These are phyloP conservation scores for Neolamprologus ventralis DNA, from an alignment of 2,113 vertebrate genomes.

Conservation along the genomic window DNA sequence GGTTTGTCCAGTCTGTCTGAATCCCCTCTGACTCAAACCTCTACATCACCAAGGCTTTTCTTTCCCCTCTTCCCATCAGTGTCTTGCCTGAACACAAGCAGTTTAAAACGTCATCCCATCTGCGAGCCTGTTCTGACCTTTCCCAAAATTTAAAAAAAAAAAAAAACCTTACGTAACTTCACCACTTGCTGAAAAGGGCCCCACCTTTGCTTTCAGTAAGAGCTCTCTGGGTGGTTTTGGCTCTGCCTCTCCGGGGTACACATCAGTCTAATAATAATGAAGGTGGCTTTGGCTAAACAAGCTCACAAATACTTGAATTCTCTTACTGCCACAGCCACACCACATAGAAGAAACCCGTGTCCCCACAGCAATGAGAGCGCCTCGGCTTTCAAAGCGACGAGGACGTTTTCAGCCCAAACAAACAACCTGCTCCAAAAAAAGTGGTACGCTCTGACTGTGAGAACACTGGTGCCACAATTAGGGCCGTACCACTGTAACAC, in stretches of 20 bases:
- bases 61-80: not conserved
- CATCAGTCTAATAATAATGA: constrained; percentile 41
- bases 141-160: not conserved
- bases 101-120: not conserved
- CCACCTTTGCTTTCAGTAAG: constrained; percentile 18
- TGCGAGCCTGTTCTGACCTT: not conserved
- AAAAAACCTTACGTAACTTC: constrained; percentile 28
- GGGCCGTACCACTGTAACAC: constrained; percentile 37
- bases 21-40: constrained; percentile 11
- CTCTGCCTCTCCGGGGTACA: not conserved
- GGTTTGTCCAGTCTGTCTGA: not conserved
- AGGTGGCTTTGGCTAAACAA: constrained; percentile 36
- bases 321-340: constrained; percentile 12
- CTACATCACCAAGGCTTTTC: not conserved
- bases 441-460: constrained; percentile 19
- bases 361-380: constrained; percentile 9
- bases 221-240: constrained; percentile 48
- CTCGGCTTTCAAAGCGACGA: not conserved
- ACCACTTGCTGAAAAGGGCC: not conserved
- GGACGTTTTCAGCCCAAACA: constrained; percentile 19
- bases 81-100: constrained; percentile 40
- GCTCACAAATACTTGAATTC: constrained; percentile 17
- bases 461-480: not conserved
- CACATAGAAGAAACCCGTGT: not conserved
- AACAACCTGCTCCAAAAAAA: constrained; percentile 18